phyloP scores from a whole-genome alignment of 2,888 invertebrate genomes.

The Zelleria hepariella region DNA sequence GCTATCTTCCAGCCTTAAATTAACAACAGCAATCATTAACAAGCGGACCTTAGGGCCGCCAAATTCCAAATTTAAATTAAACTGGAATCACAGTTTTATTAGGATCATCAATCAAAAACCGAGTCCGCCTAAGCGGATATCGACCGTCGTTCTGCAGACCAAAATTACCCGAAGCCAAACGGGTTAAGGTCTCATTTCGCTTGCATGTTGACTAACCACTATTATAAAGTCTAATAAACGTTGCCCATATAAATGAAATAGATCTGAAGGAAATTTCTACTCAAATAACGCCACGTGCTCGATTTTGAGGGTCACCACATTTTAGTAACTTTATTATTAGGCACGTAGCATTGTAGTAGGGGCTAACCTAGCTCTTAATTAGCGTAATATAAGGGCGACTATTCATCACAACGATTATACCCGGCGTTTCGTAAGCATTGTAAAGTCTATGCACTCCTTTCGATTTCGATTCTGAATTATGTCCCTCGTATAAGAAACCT shows the following conservation, averaged over 20 bases:
- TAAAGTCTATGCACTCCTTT: no score
- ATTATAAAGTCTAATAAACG: constrained; percentile 65
- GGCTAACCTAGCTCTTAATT: no score
- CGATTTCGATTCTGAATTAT: no score
- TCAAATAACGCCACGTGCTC: constrained; percentile 56
- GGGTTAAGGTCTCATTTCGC: constrained; percentile 25
- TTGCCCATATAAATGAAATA: constrained; percentile 43
- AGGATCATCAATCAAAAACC: constrained; percentile 68
- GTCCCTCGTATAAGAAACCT: no score
- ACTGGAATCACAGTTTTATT: constrained; percentile 70
- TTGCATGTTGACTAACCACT: constrained; percentile 32
- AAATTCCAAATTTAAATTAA: constrained; percentile 72
- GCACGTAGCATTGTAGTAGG: no score
- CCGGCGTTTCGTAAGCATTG: no score
- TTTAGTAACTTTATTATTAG: not conserved
- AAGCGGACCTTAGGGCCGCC: constrained; percentile 49
- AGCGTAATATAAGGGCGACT: no score
- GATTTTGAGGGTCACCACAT: not conserved
- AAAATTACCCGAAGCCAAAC: constrained; percentile 37
- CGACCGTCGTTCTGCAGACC: constrained; percentile 22
- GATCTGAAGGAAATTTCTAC: constrained; percentile 41
- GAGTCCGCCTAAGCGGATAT: constrained; percentile 42
- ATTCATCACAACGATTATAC: no score
- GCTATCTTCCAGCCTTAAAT: no score
- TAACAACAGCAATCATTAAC: constrained; percentile 13